A percentile compares a stretch with the other conserved stretches of the same genome.
phyloP scores from a whole-genome alignment of 2,113 vertebrate species.

The Eonycteris spelaea region DNA sequence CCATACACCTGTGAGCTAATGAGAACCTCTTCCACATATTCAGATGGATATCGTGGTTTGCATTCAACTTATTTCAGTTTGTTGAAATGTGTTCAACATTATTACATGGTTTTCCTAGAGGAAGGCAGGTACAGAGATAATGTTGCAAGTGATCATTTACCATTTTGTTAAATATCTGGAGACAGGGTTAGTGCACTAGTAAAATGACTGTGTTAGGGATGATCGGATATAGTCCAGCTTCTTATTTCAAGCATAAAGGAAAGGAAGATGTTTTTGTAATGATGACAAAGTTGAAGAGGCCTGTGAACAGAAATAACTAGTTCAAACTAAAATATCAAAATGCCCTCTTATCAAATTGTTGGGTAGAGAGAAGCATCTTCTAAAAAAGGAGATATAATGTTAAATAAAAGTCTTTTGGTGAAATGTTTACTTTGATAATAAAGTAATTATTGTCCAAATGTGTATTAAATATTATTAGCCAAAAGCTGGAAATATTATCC shows the following conservation, averaged over 20 bases:
- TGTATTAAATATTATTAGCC: background rate
- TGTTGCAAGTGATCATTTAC: background rate
- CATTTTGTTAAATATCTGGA: conserved; percentile 16
- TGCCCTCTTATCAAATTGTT: background rate
- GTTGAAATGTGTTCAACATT: background rate
- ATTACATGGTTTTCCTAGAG: background rate
- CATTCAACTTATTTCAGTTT: background rate
- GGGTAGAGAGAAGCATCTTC: background rate
- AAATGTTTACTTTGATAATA: conserved; percentile 21
- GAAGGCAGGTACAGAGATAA: background rate
- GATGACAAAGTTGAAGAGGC: background rate
- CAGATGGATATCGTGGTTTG: background rate
- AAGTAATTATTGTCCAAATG: background rate
- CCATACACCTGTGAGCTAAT: background rate
- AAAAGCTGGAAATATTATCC: conserved; percentile 5
- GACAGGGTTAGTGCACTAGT: background rate
- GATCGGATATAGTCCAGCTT: background rate
- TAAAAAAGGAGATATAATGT: background rate
- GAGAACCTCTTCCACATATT: background rate
- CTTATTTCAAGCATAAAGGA: conserved; percentile 1
- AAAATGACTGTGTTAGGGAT: background rate
- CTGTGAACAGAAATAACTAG: background rate
- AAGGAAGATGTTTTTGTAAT: background rate
- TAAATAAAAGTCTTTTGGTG: background rate
- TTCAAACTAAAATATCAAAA: conserved; percentile 19